Evolutionary conservation across 2,888 invertebrate species (phyloP).

Genomic region (Cheilosia vulpina): DNA sequence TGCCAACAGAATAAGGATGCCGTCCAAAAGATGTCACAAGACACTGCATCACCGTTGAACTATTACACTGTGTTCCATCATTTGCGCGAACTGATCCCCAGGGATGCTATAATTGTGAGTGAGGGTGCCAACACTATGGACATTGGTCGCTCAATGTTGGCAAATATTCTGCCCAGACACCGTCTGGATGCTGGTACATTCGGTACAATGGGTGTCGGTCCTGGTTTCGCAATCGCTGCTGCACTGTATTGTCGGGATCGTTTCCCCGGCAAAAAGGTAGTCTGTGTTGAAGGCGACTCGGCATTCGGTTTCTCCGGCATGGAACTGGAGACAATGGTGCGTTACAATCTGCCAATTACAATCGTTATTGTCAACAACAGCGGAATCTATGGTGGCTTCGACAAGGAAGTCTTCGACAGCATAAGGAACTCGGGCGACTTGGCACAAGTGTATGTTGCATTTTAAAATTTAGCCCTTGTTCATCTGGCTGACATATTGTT

Average conservation of each 20-base stretch:
- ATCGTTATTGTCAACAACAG: constrained; percentile 97
- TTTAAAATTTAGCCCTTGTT: constrained; percentile 3
- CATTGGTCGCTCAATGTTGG: constrained; percentile 94
- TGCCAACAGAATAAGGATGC: constrained; percentile 90
- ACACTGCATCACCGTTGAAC: constrained; percentile 91
- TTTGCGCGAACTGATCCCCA: constrained; percentile 90
- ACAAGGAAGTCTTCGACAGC: constrained; percentile 89
- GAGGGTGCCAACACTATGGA: constrained; percentile 99
- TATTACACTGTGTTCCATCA: constrained; percentile 96
- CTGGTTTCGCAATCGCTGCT: constrained; percentile 96
- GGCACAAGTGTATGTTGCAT: constrained; percentile 88
- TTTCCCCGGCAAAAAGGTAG: constrained; percentile 91
- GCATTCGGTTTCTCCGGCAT: constrained; percentile 99
- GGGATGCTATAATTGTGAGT: constrained; percentile 95
- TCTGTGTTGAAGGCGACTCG: constrained; percentile 98
- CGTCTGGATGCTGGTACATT: constrained; percentile 98
- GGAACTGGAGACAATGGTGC: constrained; percentile 98
- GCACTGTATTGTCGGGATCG: constrained; percentile 94
- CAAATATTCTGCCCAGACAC: constrained; percentile 93
- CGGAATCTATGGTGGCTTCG: constrained; percentile 96
- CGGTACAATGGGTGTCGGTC: constrained; percentile 98
- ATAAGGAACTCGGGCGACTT: constrained; percentile 89
- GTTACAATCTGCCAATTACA: constrained; percentile 95
- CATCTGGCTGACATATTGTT: constrained; percentile 76
- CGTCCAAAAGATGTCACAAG: constrained; percentile 87